A percentile compares a stretch with the other conserved stretches of the same genome.
phyloP scores from a whole-genome alignment of 2,888 invertebrate species.

The Callosobruchus maculatus region DNA sequence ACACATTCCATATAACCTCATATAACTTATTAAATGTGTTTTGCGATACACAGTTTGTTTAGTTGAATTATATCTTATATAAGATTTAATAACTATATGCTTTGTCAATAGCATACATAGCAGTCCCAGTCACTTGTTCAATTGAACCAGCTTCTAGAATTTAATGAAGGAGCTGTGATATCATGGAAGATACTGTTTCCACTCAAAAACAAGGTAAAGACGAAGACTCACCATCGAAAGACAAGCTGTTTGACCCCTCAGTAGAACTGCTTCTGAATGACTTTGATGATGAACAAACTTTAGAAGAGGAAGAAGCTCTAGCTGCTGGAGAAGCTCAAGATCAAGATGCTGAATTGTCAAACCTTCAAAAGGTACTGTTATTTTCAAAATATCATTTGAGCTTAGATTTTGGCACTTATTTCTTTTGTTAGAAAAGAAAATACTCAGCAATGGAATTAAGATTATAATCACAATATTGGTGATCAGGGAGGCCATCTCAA shows the following conservation, averaged over 20 bases:
- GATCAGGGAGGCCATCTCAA: no score
- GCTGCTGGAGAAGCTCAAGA: constrained; percentile 83
- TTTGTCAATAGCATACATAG: neutral
- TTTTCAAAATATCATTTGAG: no score
- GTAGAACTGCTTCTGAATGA: constrained; percentile 97
- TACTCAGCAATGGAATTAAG: no score
- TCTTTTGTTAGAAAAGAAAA: no score
- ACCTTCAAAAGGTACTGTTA: constrained; percentile 74
- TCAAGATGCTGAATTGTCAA: constrained; percentile 83
- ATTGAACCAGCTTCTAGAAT: constrained; percentile 1
- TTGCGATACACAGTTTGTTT: neutral
- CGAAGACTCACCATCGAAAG: constrained; percentile 46
- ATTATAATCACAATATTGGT: no score
- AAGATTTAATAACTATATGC: no score
- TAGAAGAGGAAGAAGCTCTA: constrained; percentile 95
- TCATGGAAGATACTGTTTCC: constrained; percentile 45
- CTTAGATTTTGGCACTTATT: no score
- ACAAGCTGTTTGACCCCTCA: constrained; percentile 81
- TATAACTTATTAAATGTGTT: neutral
- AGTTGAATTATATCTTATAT: neutral
- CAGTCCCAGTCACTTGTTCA: neutral
- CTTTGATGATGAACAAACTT: constrained; percentile 93
- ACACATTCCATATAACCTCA: neutral
- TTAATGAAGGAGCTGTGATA: constrained; percentile 33
- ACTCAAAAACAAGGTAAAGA: constrained; percentile 40